These are phyloP conservation scores for Callyntrura guangdongensis DNA, from an alignment of 2,888 invertebrate genomes.

Conservation along the genomic window DNA sequence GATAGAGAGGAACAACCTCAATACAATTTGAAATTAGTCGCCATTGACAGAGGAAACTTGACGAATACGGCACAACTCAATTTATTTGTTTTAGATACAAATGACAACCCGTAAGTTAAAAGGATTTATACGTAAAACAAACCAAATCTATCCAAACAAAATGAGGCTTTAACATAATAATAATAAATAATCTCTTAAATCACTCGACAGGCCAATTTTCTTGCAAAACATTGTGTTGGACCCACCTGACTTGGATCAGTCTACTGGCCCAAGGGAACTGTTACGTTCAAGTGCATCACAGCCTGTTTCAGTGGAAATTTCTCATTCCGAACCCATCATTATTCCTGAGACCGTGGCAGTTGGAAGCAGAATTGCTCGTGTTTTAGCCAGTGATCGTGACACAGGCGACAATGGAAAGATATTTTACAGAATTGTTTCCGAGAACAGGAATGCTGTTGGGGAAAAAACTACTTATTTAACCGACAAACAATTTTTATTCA, in stretches of 20 bases:
- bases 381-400: conserved; percentile 84
- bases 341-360: conserved; percentile 85
- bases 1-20: conserved; percentile 91
- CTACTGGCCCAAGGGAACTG: conserved; percentile 82
- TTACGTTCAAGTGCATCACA: conserved; percentile 83
- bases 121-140: too few species aligned
- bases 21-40: conserved; percentile 91
- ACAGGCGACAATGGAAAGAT: conserved; percentile 89
- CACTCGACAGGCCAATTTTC: conserved; percentile 78
- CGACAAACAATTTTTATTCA: conserved; percentile 84
- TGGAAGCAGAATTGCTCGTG: conserved; percentile 85
- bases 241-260: conserved; percentile 82
- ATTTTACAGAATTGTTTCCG: conserved; percentile 90
- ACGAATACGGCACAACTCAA: conserved; percentile 91
- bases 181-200: background rate
- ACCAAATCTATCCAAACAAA: background rate
- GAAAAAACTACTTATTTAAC: conserved; percentile 82
- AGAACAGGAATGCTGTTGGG: conserved; percentile 88
- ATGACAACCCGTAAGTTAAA: conserved; percentile 89
- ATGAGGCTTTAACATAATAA: background rate
- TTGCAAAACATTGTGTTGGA: conserved; percentile 84
- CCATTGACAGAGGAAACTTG: conserved; percentile 90
- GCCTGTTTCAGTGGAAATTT: conserved; percentile 84
- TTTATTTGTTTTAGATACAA: conserved; percentile 91
- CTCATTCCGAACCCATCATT: conserved; percentile 82